A percentile compares a stretch with the other conserved stretches of the same genome.
Evolutionary conservation across 2,113 vertebrate species (phyloP).

Genomic region (Malurus cyaneus): DNA sequence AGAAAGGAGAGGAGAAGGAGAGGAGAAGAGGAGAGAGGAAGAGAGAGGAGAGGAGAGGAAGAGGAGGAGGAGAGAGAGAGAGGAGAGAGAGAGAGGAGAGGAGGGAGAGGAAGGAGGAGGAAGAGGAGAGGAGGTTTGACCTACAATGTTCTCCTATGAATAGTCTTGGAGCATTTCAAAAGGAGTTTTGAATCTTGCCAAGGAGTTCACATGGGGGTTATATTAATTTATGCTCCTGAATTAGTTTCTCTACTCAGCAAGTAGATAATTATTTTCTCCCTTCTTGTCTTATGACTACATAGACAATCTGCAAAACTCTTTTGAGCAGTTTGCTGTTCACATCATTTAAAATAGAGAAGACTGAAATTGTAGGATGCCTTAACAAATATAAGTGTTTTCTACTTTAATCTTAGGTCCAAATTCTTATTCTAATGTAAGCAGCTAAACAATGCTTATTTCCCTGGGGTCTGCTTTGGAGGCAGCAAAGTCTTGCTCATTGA

Average conservation of each 20-base stretch:
- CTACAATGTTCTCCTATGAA: background rate
- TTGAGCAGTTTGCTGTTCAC: background rate
- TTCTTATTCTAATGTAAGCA: background rate
- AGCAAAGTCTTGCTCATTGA: background rate
- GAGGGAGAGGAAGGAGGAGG: too few species aligned
- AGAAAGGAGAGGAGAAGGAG: too few species aligned
- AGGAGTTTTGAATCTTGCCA: background rate
- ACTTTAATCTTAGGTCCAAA: background rate
- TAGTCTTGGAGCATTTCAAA: background rate
- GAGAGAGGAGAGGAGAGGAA: too few species aligned
- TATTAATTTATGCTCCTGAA: background rate
- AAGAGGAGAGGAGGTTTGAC: background rate
- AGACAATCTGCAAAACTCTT: background rate
- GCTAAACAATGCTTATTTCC: background rate
- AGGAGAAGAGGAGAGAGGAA: too few species aligned
- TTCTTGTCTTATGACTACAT: fast-evolving
- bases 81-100: too few species aligned
- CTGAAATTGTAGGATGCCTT: background rate
- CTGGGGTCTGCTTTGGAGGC: background rate
- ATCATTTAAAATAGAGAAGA: background rate
- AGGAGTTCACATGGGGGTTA: background rate
- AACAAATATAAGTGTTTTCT: background rate
- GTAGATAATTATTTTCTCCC: too few species aligned
- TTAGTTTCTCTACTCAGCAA: background rate
- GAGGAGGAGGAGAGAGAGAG: too few species aligned